Base-by-base conservation (phyloP, 2,888 invertebrate genomes). In the Rugalucina vietnamica region DNA sequence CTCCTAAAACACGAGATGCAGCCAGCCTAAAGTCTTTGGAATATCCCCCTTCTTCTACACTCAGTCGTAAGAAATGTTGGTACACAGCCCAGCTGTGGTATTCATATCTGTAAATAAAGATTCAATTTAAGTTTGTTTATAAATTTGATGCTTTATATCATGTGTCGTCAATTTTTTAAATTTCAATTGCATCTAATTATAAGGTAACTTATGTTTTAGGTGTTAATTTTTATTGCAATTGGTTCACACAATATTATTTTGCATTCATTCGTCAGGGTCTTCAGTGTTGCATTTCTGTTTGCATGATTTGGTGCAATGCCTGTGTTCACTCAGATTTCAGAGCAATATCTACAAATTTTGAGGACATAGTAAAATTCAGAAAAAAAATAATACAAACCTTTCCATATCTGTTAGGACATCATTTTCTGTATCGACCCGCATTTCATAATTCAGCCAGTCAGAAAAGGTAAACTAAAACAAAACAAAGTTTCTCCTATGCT, bases 391-490 rank as follows among this genome's bases (percentile, higher is more conserved):
- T 34, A 0, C 12, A 76, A 57, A 88, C 89, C 89, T 87, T 57
- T 85, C 80, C 32, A 79, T 37, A 14, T 83, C 71, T 14, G 76
- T 74, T 21, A 89, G 77, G 14, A 49, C 0, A 76, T 89, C 88
- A 14, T 76, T 14, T 10, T 76, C 60, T 12, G 85, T 77, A 24
- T 76, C 60, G 8, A 89, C 79, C 1, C 39, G 37, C 21, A 88
- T 49, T 80, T 89, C 89, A 76, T 78, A 84, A 12, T 81, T 74
- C n/a, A 88, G 37, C 89, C 89, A 89, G 8, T 87, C 87, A 39
- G 74, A 76, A n/a, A 89, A 82, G 4, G 79, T 54, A 12, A 87
- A 49, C 84, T 87, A 75, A 8, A 85, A 72, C 24, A 60, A n/a
- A 29, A 24, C 29, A n/a, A 60, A 60, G 24, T 50, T 50, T 50